A percentile compares a stretch with the other conserved stretches of the same genome.
Evolutionary conservation across 1,140 invertebrate genomes (phyloP).

Genomic region (Lithobius niger): DNA sequence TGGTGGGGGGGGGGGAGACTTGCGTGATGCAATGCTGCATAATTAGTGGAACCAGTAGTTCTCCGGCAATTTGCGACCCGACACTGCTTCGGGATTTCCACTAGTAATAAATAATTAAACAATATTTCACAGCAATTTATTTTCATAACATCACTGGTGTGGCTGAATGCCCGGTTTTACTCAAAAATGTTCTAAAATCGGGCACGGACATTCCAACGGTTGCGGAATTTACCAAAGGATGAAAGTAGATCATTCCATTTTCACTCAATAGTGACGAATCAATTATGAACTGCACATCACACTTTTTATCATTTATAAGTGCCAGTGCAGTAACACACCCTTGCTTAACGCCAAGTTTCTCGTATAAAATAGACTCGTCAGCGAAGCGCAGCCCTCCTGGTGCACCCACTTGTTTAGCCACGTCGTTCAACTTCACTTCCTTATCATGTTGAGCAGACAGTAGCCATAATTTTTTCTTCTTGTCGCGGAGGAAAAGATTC

Average conservation of each 20-base stretch:
- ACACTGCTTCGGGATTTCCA: too few species aligned
- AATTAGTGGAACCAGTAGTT: too few species aligned
- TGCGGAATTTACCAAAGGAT: constrained; percentile 31
- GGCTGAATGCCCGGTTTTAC: constrained; percentile 24
- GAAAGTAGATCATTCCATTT: constrained; percentile 25
- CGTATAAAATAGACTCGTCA: constrained; percentile 25
- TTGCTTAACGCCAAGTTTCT: constrained; percentile 29
- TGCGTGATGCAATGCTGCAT: too few species aligned
- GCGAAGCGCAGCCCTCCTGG: constrained; percentile 29
- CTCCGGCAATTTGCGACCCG: too few species aligned
- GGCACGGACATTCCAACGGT: constrained; percentile 22
- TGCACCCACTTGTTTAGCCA: constrained; percentile 27
- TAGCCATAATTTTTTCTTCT: constrained; percentile 32
- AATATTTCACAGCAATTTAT: too few species aligned
- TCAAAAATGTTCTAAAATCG: constrained; percentile 27
- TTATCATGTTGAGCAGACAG: constrained; percentile 29
- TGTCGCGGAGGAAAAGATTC: constrained; percentile 34
- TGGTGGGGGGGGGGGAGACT: too few species aligned
- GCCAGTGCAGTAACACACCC: constrained; percentile 32
- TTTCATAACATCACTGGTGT: too few species aligned
- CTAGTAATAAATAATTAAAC: too few species aligned
- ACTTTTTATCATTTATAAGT: constrained; percentile 29
- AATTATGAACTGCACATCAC: constrained; percentile 27
- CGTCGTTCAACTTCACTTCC: constrained; percentile 28
- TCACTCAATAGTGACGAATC: constrained; percentile 22